phyloP scores from a whole-genome alignment of 2,113 vertebrate species.

The Polyodon spathula region DNA sequence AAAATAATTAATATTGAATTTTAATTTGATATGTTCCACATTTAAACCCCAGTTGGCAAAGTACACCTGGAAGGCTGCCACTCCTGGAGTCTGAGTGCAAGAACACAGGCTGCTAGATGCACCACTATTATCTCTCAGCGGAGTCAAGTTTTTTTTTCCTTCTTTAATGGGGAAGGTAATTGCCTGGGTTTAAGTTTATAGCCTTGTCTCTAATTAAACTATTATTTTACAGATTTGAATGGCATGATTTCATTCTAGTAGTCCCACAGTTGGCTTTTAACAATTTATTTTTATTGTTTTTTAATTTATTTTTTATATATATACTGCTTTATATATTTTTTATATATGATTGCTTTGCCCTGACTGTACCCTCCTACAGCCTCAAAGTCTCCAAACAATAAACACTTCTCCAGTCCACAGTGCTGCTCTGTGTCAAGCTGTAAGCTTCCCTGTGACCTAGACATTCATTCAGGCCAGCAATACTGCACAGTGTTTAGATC shows the following conservation, averaged over 20 bases:
- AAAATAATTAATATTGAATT: slow-evolving; percentile 98
- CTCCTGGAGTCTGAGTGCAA: slow-evolving; percentile 66
- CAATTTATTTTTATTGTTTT: slow-evolving; percentile 18
- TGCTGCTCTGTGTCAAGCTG: slow-evolving; percentile 37
- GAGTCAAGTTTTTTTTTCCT: slow-evolving; percentile 66
- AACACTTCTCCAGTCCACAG: slow-evolving; percentile 49
- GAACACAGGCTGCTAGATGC: slow-evolving; percentile 65
- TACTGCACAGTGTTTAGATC: too few relatives aligned
- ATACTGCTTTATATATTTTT: too few relatives aligned
- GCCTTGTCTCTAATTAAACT: slow-evolving; percentile 74
- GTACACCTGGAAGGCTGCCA: slow-evolving; percentile 85
- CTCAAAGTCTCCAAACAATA: slow-evolving; percentile 66
- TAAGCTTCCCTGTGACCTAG: slow-evolving; percentile 38
- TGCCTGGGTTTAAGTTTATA: slow-evolving; percentile 75
- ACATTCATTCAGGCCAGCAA: slow-evolving; percentile 15
- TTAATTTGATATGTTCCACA: slow-evolving; percentile 90
- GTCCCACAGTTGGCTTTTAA: not conserved
- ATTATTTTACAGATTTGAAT: slow-evolving; percentile 70
- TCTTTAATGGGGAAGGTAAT: slow-evolving; percentile 75
- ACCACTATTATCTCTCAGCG: slow-evolving; percentile 66
- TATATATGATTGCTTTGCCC: too few relatives aligned
- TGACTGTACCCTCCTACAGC: slow-evolving; percentile 23
- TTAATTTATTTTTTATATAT: too few relatives aligned
- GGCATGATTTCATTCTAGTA: not conserved
- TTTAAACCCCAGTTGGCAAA: slow-evolving; percentile 89